Conservation (phyloP, 92 coral and sea anemone genomes). For the Palythoa grandiflora region DNA sequence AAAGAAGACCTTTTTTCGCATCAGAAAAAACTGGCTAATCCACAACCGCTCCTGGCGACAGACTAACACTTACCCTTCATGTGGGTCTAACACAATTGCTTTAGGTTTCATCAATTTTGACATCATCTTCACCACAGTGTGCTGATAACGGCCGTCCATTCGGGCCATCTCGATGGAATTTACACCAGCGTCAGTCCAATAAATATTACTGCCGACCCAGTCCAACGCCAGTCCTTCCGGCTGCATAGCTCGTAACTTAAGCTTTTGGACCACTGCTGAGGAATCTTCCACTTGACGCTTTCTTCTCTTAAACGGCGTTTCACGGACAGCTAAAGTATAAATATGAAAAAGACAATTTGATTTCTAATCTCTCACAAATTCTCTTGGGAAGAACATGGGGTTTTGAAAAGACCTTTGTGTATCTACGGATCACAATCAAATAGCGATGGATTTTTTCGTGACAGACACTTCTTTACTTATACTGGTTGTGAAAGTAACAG, state of each 20-base stretch:
- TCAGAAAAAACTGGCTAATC: not conserved
- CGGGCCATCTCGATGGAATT: conserved; percentile 83
- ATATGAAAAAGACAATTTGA: not conserved
- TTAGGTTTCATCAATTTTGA: conserved; percentile 58
- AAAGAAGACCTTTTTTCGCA: not conserved
- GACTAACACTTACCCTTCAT: conserved; percentile 53
- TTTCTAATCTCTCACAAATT: not conserved
- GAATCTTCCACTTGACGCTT: conserved; percentile 49
- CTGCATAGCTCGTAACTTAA: conserved; percentile 60
- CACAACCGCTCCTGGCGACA: not conserved
- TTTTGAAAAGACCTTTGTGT: no score
- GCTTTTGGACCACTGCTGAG: conserved; percentile 62
- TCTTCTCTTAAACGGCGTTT: not conserved
- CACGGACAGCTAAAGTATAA: not conserved
- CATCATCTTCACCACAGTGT: conserved; percentile 55
- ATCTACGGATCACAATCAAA: no score
- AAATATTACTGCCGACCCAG: conserved; percentile 92
- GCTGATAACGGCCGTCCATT: conserved; percentile 87
- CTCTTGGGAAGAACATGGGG: no score
- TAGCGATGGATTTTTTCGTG: no score
- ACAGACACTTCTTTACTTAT: no score
- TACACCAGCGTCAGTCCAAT: conserved; percentile 79
- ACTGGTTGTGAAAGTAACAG: no score
- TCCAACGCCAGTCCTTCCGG: conserved; percentile 92
- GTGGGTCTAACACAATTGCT: conserved; percentile 76